Evolutionary conservation across 2,797 vertebrate species (phyloP), one percentile per base, ranked within the genome.

Genomic region (Pyrocephalus nanus): DNA sequence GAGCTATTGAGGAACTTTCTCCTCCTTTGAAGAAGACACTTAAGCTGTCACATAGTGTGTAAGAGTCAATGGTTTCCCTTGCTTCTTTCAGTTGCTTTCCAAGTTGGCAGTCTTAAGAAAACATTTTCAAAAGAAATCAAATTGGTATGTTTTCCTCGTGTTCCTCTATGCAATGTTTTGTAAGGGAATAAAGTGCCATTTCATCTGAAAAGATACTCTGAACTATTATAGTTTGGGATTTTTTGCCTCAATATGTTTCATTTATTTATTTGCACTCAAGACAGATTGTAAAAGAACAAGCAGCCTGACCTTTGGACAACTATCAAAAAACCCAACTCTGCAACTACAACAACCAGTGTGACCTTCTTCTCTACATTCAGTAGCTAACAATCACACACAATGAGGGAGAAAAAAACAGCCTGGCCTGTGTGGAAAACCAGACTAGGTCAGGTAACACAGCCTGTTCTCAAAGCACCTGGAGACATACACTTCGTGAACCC

Each of bases 111-210:
- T 61, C 54, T 82, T 78, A 95, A 93, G 61, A 29, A 34, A 77
- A 50, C 58, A 34, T 95, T 95, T 96, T 93, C 92, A 91, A 97
- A 97, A 94, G 88, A 92, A 91, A 62, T 53, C 81, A 88, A 71
- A 92, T 36, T 71, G 45, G 19, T 74, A 50, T 80, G 61, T 93
- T 96, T 93, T 98, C 79, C 80, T 91, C 10, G 0, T 79, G 86
- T 57, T 90, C 78, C 86, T 80, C 85, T 79, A 30, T 51, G 71
- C 61, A 78, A 83, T 6, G 2, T 54, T 91, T 90, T 78, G 15
- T 71, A 88, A 34, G 20, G 78, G 74, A 96, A 96, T 88, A 75
- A 74, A 96, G 75, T 61, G 67, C 19, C 16, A 50, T 91, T 94
- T 86, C 55, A 67, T 50, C 70, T 90, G 67, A 93, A 92, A 93